Base-by-base conservation (phyloP, 2,797 vertebrate species). In the Harpagifer antarcticus region DNA sequence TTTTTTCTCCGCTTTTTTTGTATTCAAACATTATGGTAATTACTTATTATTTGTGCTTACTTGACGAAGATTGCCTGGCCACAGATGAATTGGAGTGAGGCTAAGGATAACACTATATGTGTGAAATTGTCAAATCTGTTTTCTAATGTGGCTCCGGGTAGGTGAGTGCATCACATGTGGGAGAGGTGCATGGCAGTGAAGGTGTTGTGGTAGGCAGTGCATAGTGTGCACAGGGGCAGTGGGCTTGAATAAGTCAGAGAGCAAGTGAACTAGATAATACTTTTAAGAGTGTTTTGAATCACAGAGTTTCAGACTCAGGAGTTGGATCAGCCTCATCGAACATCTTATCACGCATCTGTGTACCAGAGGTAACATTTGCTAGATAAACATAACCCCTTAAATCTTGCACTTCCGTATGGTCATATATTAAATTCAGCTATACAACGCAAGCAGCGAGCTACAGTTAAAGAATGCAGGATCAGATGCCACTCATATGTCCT, bases 11-110 rank as follows among this genome's bases (percentile, higher is more conserved):
- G 7, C 42, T 56, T 49, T 63, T 63, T 72, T 81, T 82, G 68
- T 81, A 91, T 89, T 89, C 83, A 91, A 93, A 92, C 81, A 93
- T 95, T 94, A 93, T 94, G 92, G 90, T 93, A 93, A 93, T 93
- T 75, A 86, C 76, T 88, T 91, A 88, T 92, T 93, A 94, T 91
- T 91, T 92, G 91, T 86, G 90, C 93, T 94, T 92, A 91, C 90
- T 90, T 90, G 84, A 84, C 85, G 84, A 87, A 90, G 90, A 93
- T 92, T 94, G 91, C 90, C 86, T 83, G 81, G 89, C 91, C 90
- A 91, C 92, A 93, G 91, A 91, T 95, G 90, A 93, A 86, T 76
- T 79, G 82, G 79, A 90, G 76, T 92, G 89, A 91, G 75, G 89
- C 79, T 85, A 88, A 89, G 83, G 84, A 90, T 88, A 90, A 85